These are phyloP conservation scores for Phragmatobia fuliginosa DNA, from an alignment of 2,888 invertebrate species.

Conservation along the genomic window DNA sequence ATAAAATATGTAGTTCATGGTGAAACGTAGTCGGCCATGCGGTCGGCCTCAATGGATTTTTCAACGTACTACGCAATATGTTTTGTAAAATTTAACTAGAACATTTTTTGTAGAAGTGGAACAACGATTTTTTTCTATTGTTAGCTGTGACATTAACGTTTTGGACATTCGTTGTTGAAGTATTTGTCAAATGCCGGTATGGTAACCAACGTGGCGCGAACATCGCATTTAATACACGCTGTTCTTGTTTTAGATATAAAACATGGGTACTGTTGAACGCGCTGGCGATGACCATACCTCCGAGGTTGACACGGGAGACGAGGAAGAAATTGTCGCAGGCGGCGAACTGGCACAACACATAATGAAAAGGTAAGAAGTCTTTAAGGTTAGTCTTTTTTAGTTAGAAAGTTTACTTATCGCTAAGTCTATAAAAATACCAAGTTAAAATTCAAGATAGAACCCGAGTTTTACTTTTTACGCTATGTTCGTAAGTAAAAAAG, in stretches of 20 bases:
- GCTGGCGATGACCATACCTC: constrained; percentile 88
- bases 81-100: constrained; percentile 63
- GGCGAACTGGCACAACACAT: constrained; percentile 80
- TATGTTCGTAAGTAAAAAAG: not conserved
- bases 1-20: constrained; percentile 43
- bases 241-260: constrained; percentile 72
- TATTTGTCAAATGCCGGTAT: constrained; percentile 62
- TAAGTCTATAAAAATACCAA: not conserved
- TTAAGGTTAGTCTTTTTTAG: constrained; percentile 48
- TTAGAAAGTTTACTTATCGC: not conserved
- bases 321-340: constrained; percentile 86
- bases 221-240: constrained; percentile 45
- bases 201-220: constrained; percentile 79
- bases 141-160: constrained; percentile 31
- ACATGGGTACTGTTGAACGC: constrained; percentile 89
- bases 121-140: constrained; percentile 35
- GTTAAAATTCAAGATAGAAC: not conserved
- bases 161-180: constrained; percentile 27
- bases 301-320: constrained; percentile 89
- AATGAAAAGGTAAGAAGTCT: constrained; percentile 72
- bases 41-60: constrained; percentile 72
- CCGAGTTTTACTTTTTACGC: not conserved
- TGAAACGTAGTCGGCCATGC: constrained; percentile 72
- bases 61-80: constrained; percentile 81
- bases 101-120: constrained; percentile 29